phyloP scores from a whole-genome alignment of 2,797 vertebrate species.

The Tapirus indicus region DNA sequence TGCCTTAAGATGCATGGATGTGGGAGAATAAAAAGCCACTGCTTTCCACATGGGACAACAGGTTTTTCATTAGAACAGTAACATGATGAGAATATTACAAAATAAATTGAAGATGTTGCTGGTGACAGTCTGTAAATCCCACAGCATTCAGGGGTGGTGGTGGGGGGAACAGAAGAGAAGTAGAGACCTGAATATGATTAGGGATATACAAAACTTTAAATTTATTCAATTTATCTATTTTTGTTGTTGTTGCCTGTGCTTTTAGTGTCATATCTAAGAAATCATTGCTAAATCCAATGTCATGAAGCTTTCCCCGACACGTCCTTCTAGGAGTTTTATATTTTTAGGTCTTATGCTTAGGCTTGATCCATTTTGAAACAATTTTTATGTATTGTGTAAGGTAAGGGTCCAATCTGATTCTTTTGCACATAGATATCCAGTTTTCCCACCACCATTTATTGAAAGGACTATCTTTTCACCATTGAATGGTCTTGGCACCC shows the following conservation, averaged over 20 bases:
- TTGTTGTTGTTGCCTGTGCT: background rate
- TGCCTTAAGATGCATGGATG: background rate
- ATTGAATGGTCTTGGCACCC: background rate
- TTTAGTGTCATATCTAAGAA: background rate
- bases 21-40: background rate
- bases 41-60: background rate
- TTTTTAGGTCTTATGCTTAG: background rate
- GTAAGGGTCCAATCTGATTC: background rate
- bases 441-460: background rate
- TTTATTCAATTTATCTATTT: background rate
- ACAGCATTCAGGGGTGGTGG: background rate
- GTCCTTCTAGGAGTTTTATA: background rate
- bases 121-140: background rate
- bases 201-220: background rate
- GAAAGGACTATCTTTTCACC: background rate
- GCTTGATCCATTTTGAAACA: background rate
- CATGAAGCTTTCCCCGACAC: background rate
- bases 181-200: background rate
- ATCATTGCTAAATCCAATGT: background rate
- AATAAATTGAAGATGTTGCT: background rate
- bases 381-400: background rate
- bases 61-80: background rate
- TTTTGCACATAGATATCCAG: background rate
- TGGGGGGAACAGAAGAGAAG: background rate
- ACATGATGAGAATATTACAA: background rate